Evolutionary conservation across 1,140 invertebrate species (phyloP).

Genomic region (Matsumurasca onukii): DNA sequence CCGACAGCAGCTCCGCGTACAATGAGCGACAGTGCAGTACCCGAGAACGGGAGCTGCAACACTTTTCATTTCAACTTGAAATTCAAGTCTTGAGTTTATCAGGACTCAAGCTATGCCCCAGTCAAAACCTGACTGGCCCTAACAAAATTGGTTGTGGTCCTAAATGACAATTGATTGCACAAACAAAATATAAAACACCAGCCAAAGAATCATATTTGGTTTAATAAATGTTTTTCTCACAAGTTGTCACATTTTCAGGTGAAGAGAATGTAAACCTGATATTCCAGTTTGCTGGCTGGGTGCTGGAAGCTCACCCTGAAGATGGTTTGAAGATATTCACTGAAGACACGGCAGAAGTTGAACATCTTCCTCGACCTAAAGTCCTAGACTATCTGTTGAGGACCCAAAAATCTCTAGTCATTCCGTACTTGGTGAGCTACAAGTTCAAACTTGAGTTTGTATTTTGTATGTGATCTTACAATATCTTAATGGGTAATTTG

Average conservation of each 20-base stretch:
- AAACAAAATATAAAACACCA: too few relatives aligned
- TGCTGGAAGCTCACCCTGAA: slow-evolving; percentile 80
- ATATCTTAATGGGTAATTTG: neutral
- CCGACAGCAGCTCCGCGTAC: slow-evolving; percentile 79
- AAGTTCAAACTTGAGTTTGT: slow-evolving; percentile 4
- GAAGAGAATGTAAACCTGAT: slow-evolving; percentile 86
- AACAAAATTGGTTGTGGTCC: too few relatives aligned
- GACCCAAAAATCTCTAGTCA: slow-evolving; percentile 75
- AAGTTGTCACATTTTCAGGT: too few relatives aligned
- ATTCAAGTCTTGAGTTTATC: too few relatives aligned
- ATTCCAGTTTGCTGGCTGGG: slow-evolving; percentile 93
- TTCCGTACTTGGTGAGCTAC: slow-evolving; percentile 77
- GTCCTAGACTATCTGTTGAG: slow-evolving; percentile 86
- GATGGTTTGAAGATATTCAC: slow-evolving; percentile 94
- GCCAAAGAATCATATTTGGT: too few relatives aligned
- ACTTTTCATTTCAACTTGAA: too few relatives aligned
- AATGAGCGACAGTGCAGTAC: slow-evolving; percentile 85
- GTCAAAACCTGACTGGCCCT: too few relatives aligned
- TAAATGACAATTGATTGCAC: too few relatives aligned
- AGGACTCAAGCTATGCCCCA: too few relatives aligned
- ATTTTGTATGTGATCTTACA: slow-evolving; percentile 10
- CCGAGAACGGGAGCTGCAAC: too few relatives aligned
- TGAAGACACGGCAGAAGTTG: slow-evolving; percentile 86
- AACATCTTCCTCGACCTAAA: slow-evolving; percentile 82
- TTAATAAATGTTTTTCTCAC: too few relatives aligned